Percentiles rank a stretch among this genome's conserved stretches.
Conservation (phyloP, 2,113 vertebrate genomes). For the Antechinus flavipes region DNA sequence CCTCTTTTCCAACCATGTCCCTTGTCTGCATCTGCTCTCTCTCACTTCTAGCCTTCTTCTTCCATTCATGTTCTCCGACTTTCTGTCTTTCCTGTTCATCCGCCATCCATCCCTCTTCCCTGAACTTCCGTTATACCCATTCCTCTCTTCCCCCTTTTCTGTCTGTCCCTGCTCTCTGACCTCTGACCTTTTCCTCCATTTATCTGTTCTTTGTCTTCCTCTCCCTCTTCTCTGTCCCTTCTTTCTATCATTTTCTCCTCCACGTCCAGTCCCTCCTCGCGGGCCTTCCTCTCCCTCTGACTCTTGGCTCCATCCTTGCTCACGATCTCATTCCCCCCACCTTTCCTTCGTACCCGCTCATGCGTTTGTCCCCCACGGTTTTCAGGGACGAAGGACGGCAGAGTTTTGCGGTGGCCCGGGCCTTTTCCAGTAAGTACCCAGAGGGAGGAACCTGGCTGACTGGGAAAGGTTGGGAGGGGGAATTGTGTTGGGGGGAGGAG, state of each 20-base stretch:
- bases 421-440: constrained; percentile 78
- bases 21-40: no score
- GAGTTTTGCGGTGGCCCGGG: constrained; percentile 68
- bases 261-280: not conserved
- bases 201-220: not conserved
- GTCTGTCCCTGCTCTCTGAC: not conserved
- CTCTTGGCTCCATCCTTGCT: not conserved
- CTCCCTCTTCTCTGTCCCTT: not conserved
- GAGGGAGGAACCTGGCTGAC: not conserved
- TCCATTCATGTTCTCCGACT: no score
- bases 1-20: not conserved
- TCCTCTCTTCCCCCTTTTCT: not conserved
- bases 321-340: not conserved
- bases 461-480: not conserved
- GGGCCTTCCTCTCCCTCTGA: not conserved
- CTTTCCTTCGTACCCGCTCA: constrained; percentile 2
- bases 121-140: no score
- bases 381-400: constrained; percentile 67
- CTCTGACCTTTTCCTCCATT: not conserved
- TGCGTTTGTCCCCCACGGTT: not conserved
- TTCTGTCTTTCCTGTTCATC: no score
- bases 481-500: not conserved
- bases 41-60: no score
- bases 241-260: not conserved
- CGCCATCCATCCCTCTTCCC: no score